A percentile compares a stretch with the other conserved stretches of the same genome.
These are phyloP conservation scores for Micropoecilia bifurca DNA, from an alignment of 2,797 vertebrate genomes.

Conservation along the genomic window DNA sequence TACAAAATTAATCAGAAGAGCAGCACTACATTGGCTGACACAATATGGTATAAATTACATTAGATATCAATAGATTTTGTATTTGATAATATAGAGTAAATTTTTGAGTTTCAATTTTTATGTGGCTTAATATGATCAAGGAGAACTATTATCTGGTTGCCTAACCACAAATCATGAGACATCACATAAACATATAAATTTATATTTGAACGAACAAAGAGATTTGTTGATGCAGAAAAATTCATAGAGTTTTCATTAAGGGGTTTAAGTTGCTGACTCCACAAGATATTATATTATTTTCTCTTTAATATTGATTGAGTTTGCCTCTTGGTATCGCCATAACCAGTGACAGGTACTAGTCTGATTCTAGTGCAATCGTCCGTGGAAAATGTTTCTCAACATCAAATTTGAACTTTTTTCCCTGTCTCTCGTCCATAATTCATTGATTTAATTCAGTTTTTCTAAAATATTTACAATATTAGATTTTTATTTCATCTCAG, in stretches of 20 bases:
- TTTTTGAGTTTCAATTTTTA: neutral
- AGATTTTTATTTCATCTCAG: slow-evolving; percentile 28
- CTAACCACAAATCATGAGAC: neutral
- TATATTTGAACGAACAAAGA: neutral
- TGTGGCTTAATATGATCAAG: neutral
- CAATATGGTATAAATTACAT: neutral
- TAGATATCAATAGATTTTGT: neutral
- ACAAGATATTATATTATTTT: neutral
- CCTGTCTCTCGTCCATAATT: slow-evolving; percentile 58
- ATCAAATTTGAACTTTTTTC: slow-evolving; percentile 48
- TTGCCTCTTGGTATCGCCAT: slow-evolving; percentile 22
- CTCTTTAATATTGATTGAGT: neutral
- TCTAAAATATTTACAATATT: slow-evolving; percentile 59
- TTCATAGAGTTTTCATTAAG: neutral
- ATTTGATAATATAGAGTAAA: neutral
- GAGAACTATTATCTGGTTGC: neutral
- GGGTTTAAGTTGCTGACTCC: neutral
- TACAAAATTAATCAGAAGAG: slow-evolving; percentile 50
- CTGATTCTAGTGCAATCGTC: slow-evolving; percentile 29
- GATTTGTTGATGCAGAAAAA: neutral
- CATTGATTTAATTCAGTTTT: slow-evolving; percentile 48
- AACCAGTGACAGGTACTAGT: slow-evolving; percentile 15
- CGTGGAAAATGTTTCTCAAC: slow-evolving; percentile 28
- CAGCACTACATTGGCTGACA: too few relatives aligned
- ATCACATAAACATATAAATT: neutral